These are phyloP conservation scores for Lasioglossum malachurum DNA, from an alignment of 2,888 invertebrate genomes.

Conservation along the genomic window DNA sequence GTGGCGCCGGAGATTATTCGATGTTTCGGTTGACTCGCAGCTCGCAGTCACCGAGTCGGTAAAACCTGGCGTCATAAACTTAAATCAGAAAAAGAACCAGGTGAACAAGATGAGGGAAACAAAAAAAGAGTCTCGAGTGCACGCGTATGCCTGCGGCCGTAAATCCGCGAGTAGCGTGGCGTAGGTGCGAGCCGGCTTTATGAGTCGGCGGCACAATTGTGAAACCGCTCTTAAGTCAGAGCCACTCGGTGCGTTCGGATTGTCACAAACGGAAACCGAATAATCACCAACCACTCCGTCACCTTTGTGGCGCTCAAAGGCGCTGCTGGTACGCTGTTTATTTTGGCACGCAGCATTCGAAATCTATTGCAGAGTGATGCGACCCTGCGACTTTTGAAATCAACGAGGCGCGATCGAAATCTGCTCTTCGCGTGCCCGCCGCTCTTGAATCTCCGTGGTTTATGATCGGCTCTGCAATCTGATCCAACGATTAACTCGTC, in stretches of 20 bases:
- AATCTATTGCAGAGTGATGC: not conserved
- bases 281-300: slow-evolving; percentile 49
- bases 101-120: not conserved
- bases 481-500: slow-evolving; percentile 37
- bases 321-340: slow-evolving; percentile 17
- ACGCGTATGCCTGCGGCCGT: slow-evolving; percentile 55
- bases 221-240: slow-evolving; percentile 62
- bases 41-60: slow-evolving; percentile 52
- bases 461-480: not conserved
- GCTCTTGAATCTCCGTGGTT: not conserved
- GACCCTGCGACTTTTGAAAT: not conserved
- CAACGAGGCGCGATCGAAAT: slow-evolving; percentile 15
- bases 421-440: not conserved
- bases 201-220: slow-evolving; percentile 45
- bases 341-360: not conserved
- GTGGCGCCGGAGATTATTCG: slow-evolving; percentile 27
- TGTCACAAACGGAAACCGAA: slow-evolving; percentile 61
- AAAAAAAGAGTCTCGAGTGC: slow-evolving; percentile 33
- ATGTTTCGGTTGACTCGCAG: slow-evolving; percentile 43
- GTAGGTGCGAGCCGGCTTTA: slow-evolving; percentile 53
- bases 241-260: slow-evolving; percentile 39
- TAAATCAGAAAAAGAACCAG: slow-evolving; percentile 16
- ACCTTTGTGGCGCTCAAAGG: slow-evolving; percentile 17
- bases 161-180: slow-evolving; percentile 35
- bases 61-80: slow-evolving; percentile 58